phyloP scores from a whole-genome alignment of 2,797 vertebrate species.

The Pteropus rufus region DNA sequence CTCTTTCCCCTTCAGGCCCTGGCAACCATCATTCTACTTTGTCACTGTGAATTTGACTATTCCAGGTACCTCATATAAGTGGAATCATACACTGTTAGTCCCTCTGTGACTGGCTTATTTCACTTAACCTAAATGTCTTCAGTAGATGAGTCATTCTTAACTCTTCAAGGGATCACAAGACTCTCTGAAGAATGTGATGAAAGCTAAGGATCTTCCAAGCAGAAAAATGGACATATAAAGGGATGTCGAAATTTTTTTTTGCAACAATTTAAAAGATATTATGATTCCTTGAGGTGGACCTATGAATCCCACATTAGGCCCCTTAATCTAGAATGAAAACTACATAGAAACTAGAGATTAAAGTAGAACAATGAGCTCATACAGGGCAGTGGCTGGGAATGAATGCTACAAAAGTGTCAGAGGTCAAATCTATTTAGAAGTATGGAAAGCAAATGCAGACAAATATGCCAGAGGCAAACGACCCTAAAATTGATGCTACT shows the following conservation, averaged over 20 bases:
- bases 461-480: neutral
- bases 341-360: neutral
- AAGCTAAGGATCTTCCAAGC: neutral
- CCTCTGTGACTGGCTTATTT: neutral
- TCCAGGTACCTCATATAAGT: neutral
- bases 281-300: neutral
- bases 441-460: neutral
- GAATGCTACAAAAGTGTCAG: neutral
- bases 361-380: neutral
- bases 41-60: neutral
- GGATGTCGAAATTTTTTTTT: neutral
- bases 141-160: neutral
- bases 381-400: neutral
- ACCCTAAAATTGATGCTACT: neutral
- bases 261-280: neutral
- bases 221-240: neutral
- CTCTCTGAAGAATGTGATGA: neutral
- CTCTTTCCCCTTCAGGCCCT: neutral
- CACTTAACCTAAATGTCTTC: neutral
- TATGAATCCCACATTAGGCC: neutral
- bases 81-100: neutral
- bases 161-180: neutral
- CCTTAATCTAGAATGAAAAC: neutral
- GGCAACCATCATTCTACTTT: neutral
- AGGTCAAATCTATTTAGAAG: neutral